Conservation (phyloP, 2,888 invertebrate species). For the Eupeodes luniger region DNA sequence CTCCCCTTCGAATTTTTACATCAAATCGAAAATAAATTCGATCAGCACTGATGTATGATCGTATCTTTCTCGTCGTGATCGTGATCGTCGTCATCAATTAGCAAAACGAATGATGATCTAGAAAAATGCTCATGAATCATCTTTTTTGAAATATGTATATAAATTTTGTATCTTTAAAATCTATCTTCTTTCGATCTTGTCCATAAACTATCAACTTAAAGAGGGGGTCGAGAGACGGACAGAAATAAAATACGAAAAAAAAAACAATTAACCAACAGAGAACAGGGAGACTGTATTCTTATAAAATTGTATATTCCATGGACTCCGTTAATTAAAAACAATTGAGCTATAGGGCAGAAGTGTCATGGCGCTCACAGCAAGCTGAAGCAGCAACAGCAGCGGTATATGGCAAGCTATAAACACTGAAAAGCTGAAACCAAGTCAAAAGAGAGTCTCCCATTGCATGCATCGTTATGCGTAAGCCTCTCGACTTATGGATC, state of each 20-base stretch:
- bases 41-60: constrained; percentile 43
- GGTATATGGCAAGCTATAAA: neutral
- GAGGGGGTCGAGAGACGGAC: neutral
- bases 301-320: neutral
- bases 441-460: constrained; percentile 31
- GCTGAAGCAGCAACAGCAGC: constrained; percentile 37
- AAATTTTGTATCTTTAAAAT: constrained; percentile 21
- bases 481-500: too few relatives aligned
- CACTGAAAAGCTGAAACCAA: neutral
- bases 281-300: constrained; percentile 44
- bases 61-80: neutral
- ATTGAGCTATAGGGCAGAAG: constrained; percentile 81
- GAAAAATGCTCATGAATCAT: constrained; percentile 75
- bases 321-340: constrained; percentile 83
- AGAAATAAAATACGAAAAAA: constrained; percentile 18
- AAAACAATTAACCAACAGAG: constrained; percentile 65
- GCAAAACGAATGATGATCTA: constrained; percentile 72
- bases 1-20: constrained; percentile 42
- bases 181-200: too few relatives aligned
- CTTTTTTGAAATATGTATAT: neutral
- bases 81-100: constrained; percentile 68
- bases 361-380: constrained; percentile 77
- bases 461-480: too few relatives aligned
- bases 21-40: constrained; percentile 71
- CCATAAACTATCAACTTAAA: constrained; percentile 13